Base-by-base conservation (phyloP, 2,797 vertebrate genomes). In the Tenualosa ilisha region DNA sequence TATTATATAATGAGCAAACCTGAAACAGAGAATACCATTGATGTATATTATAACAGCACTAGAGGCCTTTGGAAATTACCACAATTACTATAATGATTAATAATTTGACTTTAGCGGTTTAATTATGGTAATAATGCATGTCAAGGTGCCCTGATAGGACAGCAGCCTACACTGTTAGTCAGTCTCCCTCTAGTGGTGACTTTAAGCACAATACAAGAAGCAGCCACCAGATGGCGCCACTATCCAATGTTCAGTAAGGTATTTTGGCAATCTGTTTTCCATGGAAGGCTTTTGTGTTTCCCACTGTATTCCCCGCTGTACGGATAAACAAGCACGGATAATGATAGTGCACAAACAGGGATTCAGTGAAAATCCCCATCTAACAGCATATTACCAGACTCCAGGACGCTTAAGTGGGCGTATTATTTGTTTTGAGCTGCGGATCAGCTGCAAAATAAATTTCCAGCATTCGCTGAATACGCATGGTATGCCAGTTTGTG, bases 151-250 rank as follows among this genome's bases (percentile, higher is more conserved):
- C 72, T 79, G 37, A 79, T 20, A 15, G 11, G 7, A 72, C 26
- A 46, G 2, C 22, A 15, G 17, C 24, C 63, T 43, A 7, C 37
- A 20, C 5, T 40, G 37, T 15, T 20, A 15, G 37, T 79, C 13
- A 15, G 15, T 17, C 72, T 17, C 65, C 65, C 65, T 72, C 65
- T 72, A 72, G 65, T 72, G 65, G 65, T 37, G 31, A 40, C 13
- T 46, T 79, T 79, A 43, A 15, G 9, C 63, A 84, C 24, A 83
- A 54, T 82, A 84, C 87, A 79, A 84, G 50, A 1, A 50, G 3
- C 5, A 4, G 53, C 26, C 90, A 89, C 83, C 83, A 90, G 90
- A 87, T 88, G 90, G 31, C 82, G 50, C 50, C 86, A 85, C 72
- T 88, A 86, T 83, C 49, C 82, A 82, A 89, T 3, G 75, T 83